These are phyloP conservation scores for Osedax frankpressi DNA, from an alignment of 2,888 invertebrate species.

Conservation along the genomic window DNA sequence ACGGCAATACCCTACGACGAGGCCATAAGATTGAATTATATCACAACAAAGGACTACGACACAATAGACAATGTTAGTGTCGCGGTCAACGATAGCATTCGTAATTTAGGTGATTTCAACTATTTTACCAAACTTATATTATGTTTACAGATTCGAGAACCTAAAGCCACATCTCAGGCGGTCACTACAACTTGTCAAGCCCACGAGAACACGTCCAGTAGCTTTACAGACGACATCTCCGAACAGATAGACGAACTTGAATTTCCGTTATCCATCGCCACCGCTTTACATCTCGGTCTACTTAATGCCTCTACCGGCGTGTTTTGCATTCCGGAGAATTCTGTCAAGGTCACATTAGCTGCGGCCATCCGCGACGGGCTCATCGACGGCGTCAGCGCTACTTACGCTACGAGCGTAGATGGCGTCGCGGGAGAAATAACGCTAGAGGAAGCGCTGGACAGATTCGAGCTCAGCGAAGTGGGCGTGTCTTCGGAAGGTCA, in stretches of 20 bases:
- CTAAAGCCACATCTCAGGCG: too few relatives aligned
- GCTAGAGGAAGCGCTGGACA: too few relatives aligned
- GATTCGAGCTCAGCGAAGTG: neutral
- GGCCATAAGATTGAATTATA: neutral
- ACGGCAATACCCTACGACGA: neutral
- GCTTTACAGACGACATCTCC: slow-evolving; percentile 57
- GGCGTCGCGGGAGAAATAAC: slow-evolving; percentile 28
- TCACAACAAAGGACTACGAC: neutral
- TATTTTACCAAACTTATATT: too few relatives aligned
- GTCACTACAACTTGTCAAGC: too few relatives aligned
- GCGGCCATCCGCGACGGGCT: slow-evolving; percentile 58
- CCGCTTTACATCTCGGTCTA: neutral
- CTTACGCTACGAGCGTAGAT: neutral
- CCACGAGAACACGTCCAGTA: too few relatives aligned
- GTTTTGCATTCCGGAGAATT: slow-evolving; percentile 68
- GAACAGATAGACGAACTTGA: neutral
- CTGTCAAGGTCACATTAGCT: slow-evolving; percentile 65
- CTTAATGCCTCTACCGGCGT: slow-evolving; percentile 26
- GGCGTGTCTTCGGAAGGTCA: neutral
- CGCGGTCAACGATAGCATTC: too few relatives aligned
- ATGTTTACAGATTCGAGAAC: too few relatives aligned
- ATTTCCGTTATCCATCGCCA: neutral
- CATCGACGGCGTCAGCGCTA: slow-evolving; percentile 22
- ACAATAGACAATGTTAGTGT: too few relatives aligned
- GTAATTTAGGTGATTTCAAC: too few relatives aligned